Evolutionary conservation across 2,113 vertebrate species (phyloP).

Genomic region (Pyxicephalus adspersus): DNA sequence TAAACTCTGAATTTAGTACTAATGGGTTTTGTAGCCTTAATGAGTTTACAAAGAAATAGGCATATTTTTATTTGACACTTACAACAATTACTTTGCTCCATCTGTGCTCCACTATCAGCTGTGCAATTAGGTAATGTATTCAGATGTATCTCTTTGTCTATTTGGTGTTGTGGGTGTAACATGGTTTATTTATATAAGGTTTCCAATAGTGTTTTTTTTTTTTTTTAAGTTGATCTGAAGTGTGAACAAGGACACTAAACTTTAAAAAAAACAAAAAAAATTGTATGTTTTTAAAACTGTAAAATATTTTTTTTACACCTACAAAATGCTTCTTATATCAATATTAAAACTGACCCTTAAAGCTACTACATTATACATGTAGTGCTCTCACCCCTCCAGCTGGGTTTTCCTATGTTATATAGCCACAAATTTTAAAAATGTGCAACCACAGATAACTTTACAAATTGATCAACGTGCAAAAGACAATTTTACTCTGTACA

Average conservation of each 20-base stretch:
- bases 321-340: neutral
- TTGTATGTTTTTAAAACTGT: neutral
- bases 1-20: neutral
- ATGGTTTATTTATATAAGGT: too few relatives aligned
- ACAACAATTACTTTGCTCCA: constrained; percentile 7
- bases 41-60: neutral
- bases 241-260: neutral
- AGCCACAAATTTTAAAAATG: too few relatives aligned
- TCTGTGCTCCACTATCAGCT: neutral
- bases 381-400: too few relatives aligned
- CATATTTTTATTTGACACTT: constrained; percentile 5
- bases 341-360: neutral
- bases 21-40: neutral
- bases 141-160: neutral
- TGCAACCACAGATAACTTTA: too few relatives aligned
- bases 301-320: neutral
- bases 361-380: neutral
- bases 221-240: too few relatives aligned
- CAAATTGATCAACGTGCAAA: too few relatives aligned
- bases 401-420: too few relatives aligned
- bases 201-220: too few relatives aligned
- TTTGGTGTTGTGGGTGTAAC: neutral
- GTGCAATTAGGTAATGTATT: neutral
- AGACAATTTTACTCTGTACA: too few relatives aligned
- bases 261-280: neutral